Base-by-base conservation (phyloP, 2,888 invertebrate genomes). In the Ophion slaviceki region DNA sequence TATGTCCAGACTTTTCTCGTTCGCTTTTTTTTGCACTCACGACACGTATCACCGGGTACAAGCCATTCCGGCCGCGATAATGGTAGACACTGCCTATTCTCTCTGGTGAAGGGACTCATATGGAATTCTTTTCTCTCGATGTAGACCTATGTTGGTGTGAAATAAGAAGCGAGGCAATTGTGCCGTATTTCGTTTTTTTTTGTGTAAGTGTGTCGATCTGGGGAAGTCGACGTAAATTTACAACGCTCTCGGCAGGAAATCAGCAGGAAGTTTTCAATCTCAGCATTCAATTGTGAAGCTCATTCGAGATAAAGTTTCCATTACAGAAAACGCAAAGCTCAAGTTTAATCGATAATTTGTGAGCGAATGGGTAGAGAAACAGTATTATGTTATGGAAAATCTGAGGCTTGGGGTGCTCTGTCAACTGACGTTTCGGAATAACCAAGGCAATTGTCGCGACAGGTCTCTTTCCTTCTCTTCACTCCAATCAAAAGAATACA, bases 1-100 rank as follows among this genome's bases (percentile, higher is more conserved):
- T 40, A 47, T 24, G 45, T 53, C 79, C 72, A 76, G 79, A 66
- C n/a, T 79, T 83, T 78, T 70, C 70, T 78, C 70, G 24, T 28
- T 78, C 28, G 1, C 53, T 47, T 59, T 68, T 68, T 36, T 53
- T 66, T 68, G 72, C 64, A 66, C 81, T 80, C 75, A 61, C 79
- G 66, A 85, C 80, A 71, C 88, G 88, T 88, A 86, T 79, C 86
- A 45, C 47, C 64, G 75, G 76, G 32, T 86, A 87, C 87, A 86
- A 86, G 87, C 86, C 80, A 82, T 87, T 86, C 76, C 77, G 32
- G 72, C 68, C 64, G 75, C 79, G 83, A 80, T 86, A 87, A 88
- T 88, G 86, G 86, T 81, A 81, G 62, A 77, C 45, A 66, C 70
- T 70, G 20, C 10, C 76, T 71, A 47, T 76, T 62, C 36, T 32